These are phyloP conservation scores for Aix galericulata DNA, from an alignment of 2,113 vertebrate genomes.

Conservation along the genomic window DNA sequence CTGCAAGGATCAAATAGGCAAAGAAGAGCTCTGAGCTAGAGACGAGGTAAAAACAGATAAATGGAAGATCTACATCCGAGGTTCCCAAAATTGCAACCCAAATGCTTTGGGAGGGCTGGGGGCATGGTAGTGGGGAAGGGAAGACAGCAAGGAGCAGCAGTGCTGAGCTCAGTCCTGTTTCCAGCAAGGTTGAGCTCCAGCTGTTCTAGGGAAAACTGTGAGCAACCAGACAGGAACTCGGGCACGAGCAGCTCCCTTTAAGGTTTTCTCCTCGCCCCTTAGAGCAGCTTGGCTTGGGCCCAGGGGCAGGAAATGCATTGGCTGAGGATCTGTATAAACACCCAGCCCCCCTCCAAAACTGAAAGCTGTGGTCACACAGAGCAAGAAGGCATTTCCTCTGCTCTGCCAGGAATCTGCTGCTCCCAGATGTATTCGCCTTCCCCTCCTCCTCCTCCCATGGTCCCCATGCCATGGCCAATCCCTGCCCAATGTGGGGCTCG, in stretches of 20 bases:
- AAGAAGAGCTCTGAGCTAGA: background rate
- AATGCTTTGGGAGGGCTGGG: background rate
- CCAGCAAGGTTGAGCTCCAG: background rate
- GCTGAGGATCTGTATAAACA: background rate
- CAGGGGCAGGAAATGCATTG: slow-evolving; percentile 46
- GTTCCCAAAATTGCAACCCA: background rate
- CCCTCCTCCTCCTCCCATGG: background rate
- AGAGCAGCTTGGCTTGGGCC: slow-evolving; percentile 14
- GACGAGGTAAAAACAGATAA: background rate
- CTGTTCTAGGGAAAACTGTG: background rate
- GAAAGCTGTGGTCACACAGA: background rate
- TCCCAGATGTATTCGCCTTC: background rate
- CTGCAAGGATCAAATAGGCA: background rate
- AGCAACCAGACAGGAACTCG: background rate
- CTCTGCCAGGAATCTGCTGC: background rate
- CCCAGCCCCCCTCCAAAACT: background rate
- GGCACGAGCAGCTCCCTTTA: slow-evolving; percentile 47
- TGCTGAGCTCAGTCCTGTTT: background rate
- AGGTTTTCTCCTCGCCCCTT: slow-evolving; percentile 1
- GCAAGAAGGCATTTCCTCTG: slow-evolving; percentile 34
- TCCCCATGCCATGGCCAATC: too few species aligned
- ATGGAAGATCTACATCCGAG: background rate
- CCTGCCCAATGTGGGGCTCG: too few species aligned
- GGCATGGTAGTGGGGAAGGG: background rate
- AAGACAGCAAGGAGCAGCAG: background rate